These are phyloP conservation scores for Lepidurus arcticus DNA, from an alignment of 1,140 invertebrate genomes.

Conservation along the genomic window DNA sequence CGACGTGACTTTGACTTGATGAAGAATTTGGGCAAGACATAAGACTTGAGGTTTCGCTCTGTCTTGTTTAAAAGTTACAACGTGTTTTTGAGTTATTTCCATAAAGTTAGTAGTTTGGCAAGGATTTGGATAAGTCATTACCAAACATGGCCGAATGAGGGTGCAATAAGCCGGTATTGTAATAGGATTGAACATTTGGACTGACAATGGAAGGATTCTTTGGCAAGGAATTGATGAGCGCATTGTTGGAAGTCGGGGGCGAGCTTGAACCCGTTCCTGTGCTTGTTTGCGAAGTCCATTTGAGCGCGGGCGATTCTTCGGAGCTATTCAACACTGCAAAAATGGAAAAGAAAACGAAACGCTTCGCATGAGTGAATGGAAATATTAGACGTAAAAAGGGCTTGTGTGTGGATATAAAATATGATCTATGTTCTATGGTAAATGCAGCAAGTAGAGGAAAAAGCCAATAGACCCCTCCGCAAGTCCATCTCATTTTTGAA, in stretches of 20 bases:
- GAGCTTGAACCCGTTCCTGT: background rate
- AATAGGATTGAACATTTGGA: slow-evolving; percentile 1
- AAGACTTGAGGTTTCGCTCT: background rate
- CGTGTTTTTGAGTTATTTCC: background rate
- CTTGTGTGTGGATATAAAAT: background rate
- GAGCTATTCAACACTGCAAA: background rate
- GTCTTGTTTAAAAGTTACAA: no score
- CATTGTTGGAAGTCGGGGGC: background rate
- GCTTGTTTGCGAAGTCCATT: background rate
- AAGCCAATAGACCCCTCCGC: slow-evolving; percentile 9
- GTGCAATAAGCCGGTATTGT: background rate
- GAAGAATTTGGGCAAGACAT: background rate
- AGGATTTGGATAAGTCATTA: slow-evolving; percentile 1
- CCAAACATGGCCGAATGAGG: background rate
- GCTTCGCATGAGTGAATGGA: background rate
- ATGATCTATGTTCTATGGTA: background rate
- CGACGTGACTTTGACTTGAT: background rate
- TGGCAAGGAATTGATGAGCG: background rate
- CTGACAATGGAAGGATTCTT: slow-evolving; percentile 10
- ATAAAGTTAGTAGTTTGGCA: background rate
- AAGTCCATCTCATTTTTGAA: slow-evolving; percentile 22
- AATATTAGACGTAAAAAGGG: background rate
- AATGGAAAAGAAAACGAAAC: background rate
- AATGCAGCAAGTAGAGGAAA: background rate
- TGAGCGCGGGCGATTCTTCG: background rate